phyloP scores from a whole-genome alignment of 1,140 invertebrate species.

The Bombus huntii region DNA sequence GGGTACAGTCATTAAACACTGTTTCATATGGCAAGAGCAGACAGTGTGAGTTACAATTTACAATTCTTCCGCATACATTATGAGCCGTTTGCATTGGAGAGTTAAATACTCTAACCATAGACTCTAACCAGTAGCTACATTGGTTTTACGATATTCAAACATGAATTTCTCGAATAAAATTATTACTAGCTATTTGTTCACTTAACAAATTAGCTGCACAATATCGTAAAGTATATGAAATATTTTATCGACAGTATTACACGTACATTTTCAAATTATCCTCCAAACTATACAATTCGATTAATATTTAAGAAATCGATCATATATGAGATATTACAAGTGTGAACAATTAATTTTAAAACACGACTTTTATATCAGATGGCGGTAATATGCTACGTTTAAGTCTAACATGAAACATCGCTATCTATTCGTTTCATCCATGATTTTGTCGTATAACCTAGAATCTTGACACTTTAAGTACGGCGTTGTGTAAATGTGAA shows the following conservation, averaged over 20 bases:
- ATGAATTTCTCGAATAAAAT: background rate
- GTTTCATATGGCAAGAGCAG: constrained; percentile 4
- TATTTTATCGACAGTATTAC: background rate
- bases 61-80: constrained; percentile 18
- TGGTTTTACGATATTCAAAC: background rate
- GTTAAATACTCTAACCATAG: background rate
- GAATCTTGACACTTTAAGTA: constrained; percentile 40
- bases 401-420: constrained; percentile 37
- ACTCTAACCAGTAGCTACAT: background rate
- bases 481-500: constrained; percentile 39
- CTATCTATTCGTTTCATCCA: constrained; percentile 38
- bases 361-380: constrained; percentile 26
- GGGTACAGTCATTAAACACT: constrained; percentile 34
- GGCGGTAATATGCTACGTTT: constrained; percentile 46
- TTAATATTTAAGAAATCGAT: background rate
- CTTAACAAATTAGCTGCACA: background rate
- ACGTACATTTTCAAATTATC: background rate
- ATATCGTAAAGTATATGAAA: background rate
- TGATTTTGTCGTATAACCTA: constrained; percentile 44
- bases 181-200: background rate
- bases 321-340: background rate
- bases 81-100: constrained; percentile 26
- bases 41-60: constrained; percentile 18
- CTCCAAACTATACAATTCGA: background rate
- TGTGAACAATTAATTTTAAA: constrained; percentile 10